phyloP scores from a whole-genome alignment of 2,797 vertebrate species.

The Epinephelus coioides region DNA sequence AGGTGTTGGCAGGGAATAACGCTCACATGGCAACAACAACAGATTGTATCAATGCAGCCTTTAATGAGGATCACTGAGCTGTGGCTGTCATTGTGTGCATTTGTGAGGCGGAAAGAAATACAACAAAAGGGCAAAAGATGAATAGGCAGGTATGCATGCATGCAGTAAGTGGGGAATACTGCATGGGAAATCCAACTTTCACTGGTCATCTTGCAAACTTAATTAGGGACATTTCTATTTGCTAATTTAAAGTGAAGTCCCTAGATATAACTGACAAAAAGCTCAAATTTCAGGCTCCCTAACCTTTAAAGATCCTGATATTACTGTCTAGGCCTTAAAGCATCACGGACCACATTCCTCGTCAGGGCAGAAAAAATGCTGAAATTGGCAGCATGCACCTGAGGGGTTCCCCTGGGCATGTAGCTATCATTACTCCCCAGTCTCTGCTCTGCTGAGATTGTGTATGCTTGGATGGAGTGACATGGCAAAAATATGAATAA shows the following conservation, averaged over 20 bases:
- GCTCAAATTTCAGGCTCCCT: neutral
- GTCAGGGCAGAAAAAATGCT: neutral
- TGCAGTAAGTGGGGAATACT: neutral
- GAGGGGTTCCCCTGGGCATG: neutral
- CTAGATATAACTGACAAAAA: neutral
- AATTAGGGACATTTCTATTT: neutral
- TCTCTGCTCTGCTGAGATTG: neutral
- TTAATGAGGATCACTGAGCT: conserved; percentile 28
- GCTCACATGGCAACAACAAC: conserved; percentile 29
- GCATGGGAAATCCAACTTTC: neutral
- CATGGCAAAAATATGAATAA: neutral
- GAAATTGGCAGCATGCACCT: neutral
- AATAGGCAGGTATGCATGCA: neutral
- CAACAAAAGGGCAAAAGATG: conserved; percentile 1
- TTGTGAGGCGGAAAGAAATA: neutral
- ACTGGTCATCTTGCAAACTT: neutral
- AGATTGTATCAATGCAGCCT: conserved; percentile 26
- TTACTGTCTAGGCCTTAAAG: neutral
- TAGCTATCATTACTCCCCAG: neutral
- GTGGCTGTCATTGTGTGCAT: conserved; percentile 6
- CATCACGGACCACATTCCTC: neutral
- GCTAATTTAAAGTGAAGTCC: neutral
- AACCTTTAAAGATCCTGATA: conserved; percentile 10
- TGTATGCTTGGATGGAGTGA: neutral
- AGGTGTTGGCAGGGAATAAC: conserved; percentile 10